phyloP scores from a whole-genome alignment of 2,888 invertebrate genomes.

The Imbricaverruca yamaguchii region DNA sequence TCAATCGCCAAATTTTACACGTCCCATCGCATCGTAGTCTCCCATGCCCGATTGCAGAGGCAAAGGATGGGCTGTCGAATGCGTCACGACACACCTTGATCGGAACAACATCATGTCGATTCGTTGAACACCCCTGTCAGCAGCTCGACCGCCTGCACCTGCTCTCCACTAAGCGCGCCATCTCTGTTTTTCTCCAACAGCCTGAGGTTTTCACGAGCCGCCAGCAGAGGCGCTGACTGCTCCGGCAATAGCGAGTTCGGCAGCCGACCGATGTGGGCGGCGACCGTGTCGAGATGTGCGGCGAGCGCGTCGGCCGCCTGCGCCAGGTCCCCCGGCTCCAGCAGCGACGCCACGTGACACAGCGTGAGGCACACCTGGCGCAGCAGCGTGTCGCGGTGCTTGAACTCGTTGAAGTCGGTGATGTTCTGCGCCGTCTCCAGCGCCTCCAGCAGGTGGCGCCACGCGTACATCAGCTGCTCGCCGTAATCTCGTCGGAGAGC shows the following conservation, averaged over 20 bases:
- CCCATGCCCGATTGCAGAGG: too few relatives aligned
- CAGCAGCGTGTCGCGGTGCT: slow-evolving; percentile 74
- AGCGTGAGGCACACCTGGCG: slow-evolving; percentile 70
- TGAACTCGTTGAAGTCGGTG: slow-evolving; percentile 73
- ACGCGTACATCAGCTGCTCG: slow-evolving; percentile 52
- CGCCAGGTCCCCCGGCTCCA: slow-evolving; percentile 52
- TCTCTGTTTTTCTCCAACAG: not conserved
- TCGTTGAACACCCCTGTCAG: not conserved
- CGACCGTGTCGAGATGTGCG: slow-evolving; percentile 45
- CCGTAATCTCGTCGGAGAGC: slow-evolving; percentile 59
- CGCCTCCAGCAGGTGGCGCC: slow-evolving; percentile 63
- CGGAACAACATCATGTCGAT: not conserved
- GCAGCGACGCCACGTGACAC: slow-evolving; percentile 58
- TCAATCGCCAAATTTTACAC: too few relatives aligned
- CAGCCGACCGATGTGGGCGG: slow-evolving; percentile 41
- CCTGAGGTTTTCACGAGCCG: not conserved
- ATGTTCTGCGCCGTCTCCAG: slow-evolving; percentile 69
- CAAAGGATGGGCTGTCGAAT: too few relatives aligned
- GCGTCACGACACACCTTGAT: too few relatives aligned
- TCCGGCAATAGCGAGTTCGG: slow-evolving; percentile 1
- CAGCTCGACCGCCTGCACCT: not conserved
- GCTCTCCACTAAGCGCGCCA: not conserved
- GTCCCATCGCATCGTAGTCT: too few relatives aligned
- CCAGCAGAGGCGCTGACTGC: slow-evolving; percentile 15
- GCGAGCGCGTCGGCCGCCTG: slow-evolving; percentile 49